Base-by-base conservation (phyloP, 2,888 invertebrate species). In the Phyto melanocephala region DNA sequence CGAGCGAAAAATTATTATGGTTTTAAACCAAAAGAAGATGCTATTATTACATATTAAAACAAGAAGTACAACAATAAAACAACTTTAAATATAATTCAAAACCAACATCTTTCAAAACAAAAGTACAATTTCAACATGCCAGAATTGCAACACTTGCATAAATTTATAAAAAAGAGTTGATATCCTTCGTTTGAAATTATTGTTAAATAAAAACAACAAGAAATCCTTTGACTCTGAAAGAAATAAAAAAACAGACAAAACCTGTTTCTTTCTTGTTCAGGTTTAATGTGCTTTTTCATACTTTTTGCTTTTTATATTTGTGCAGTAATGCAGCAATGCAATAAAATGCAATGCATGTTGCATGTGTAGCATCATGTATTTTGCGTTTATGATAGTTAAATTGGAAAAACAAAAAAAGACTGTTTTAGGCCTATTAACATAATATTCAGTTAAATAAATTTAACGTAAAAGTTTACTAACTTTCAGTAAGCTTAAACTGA, bases 61-160 rank as follows among this genome's bases (percentile, higher is more conserved):
- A 13, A 67, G 37, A 47, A 28, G 7, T 24, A 47, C 20, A 77
- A 60, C 11, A 40, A 52, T 35, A 70, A 56, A 47, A 58, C 37
- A 20, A 52, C 8, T 54, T 76, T 47, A 20, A 24, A 20, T 4
- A 63, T 28, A 28, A 62, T 52, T n/a, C 11, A 65, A 68, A n/a
- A 17, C 24, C 22, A 17, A 4, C 24, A 17, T 17, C 60, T 40
- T 42, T 15, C 17, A 35, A 5, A 20, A 50, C 24, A 13, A 35
- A 42, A 20, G 35, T 20, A 0, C 15, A 20, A 0, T 15, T 42
- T 52, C 13, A 63, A 47, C 7, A 17, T 20, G 47, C 24, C 35
- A 67, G 58, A 67, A 17, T 33, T 58, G 71, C 71, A 78, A 56
- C 78, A 78, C 70, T 78, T 78, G 70, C 78, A 70, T 42, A 62